Percentiles rank a stretch among this genome's conserved stretches.
Evolutionary conservation across 2,888 invertebrate species (phyloP).

Genomic region (Plemyria rubiginata): DNA sequence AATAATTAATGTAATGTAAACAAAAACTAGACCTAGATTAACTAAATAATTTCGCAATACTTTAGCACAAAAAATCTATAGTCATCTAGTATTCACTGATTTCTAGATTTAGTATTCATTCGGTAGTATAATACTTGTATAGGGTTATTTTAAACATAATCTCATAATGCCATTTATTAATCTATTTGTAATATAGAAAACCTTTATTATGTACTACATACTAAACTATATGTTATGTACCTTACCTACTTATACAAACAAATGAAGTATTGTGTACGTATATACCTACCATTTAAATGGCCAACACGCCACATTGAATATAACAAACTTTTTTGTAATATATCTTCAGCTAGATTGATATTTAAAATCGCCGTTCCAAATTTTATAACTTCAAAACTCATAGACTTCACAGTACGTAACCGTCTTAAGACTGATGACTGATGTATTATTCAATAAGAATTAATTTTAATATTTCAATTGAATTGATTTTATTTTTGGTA

Average conservation of each 20-base stretch:
- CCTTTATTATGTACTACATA: neutral
- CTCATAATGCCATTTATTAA: neutral
- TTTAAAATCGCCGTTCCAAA: constrained; percentile 48
- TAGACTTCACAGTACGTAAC: constrained; percentile 19
- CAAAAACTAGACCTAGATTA: neutral
- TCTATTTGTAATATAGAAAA: neutral
- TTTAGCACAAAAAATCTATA: constrained; percentile 9
- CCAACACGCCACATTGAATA: no score
- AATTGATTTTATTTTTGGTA: neutral
- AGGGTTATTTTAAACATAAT: no score
- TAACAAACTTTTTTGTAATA: no score
- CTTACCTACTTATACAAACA: no score
- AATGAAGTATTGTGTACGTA: no score
- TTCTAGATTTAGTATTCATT: neutral
- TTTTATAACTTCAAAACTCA: constrained; percentile 37
- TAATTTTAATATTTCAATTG: neutral
- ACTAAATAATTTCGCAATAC: constrained; percentile 23
- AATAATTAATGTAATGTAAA: no score
- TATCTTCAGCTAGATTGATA: neutral
- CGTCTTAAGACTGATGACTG: neutral
- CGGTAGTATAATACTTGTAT: neutral
- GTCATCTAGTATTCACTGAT: neutral
- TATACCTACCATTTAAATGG: no score
- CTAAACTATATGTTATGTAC: no score
- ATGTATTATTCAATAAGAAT: neutral